Evolutionary conservation across 2,797 vertebrate species (phyloP).

Genomic region (Melanotaenia boesemani): DNA sequence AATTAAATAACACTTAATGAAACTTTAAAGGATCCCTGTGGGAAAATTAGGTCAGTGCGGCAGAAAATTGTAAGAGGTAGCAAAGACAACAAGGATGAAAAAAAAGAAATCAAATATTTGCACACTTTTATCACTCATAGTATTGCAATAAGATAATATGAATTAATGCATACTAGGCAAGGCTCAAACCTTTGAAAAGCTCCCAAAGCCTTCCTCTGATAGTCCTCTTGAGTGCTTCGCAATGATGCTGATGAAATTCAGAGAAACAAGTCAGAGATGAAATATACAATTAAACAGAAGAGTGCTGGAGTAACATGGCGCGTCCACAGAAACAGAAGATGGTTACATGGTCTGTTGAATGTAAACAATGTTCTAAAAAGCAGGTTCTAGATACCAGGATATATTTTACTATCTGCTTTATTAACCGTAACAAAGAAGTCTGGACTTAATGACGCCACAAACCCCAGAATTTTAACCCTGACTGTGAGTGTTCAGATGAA

Average conservation of each 20-base stretch:
- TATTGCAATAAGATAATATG: not conserved
- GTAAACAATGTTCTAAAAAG: too few relatives aligned
- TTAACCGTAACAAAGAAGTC: too few relatives aligned
- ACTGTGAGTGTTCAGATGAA: too few relatives aligned
- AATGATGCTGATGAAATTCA: conserved; percentile 88
- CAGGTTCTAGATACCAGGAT: too few relatives aligned
- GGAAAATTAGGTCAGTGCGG: conserved; percentile 18
- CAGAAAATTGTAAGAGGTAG: not conserved
- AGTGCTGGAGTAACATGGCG: not conserved
- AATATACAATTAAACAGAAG: not conserved
- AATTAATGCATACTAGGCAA: conserved; percentile 1
- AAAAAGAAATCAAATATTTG: not conserved
- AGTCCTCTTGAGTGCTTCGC: conserved; percentile 94
- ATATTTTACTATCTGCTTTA: too few relatives aligned
- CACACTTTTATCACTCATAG: not conserved
- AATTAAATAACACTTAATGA: conserved; percentile 31
- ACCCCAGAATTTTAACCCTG: too few relatives aligned
- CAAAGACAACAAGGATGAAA: conserved; percentile 9
- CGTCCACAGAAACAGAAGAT: not conserved
- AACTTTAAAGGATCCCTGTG: conserved; percentile 42
- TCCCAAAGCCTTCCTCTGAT: conserved; percentile 96
- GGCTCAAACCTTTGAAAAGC: conserved; percentile 95
- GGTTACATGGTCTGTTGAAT: not conserved
- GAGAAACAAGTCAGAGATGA: conserved; percentile 6
- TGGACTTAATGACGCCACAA: too few relatives aligned